Evolutionary conservation across 1,140 invertebrate genomes (phyloP).

Genomic region (Pseudomyrmex gracilis): DNA sequence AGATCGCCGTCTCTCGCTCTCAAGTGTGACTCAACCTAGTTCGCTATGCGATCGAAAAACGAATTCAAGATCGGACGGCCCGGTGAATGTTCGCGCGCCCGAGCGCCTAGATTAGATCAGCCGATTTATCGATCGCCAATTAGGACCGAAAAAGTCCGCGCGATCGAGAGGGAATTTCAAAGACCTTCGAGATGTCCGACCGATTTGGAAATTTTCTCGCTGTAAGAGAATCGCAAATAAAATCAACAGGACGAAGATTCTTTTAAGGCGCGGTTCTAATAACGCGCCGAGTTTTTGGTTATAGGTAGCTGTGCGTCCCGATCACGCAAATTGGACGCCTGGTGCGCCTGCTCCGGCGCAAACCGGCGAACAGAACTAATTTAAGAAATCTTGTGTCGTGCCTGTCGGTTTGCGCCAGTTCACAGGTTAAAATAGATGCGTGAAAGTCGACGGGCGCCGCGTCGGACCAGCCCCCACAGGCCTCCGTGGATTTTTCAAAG

Average conservation of each 20-base stretch:
- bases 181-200: not conserved
- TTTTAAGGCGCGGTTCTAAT: not conserved
- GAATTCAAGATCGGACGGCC: not conserved
- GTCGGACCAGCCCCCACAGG: constrained; percentile 22
- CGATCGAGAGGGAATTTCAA: not conserved
- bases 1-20: constrained; percentile 55
- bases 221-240: not conserved
- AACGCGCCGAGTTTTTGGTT: constrained; percentile 27
- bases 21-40: constrained; percentile 75
- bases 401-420: constrained; percentile 82
- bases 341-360: constrained; percentile 69
- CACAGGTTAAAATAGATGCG: constrained; percentile 83
- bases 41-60: constrained; percentile 62
- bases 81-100: not conserved
- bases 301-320: too few relatives aligned
- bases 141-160: not conserved
- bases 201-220: not conserved
- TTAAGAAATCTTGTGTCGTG: constrained; percentile 83
- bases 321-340: constrained; percentile 4
- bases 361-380: constrained; percentile 82
- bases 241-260: not conserved
- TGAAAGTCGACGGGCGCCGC: constrained; percentile 76
- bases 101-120: constrained; percentile 18
- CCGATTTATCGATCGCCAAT: not conserved
- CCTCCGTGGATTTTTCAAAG: constrained; percentile 35